Base-by-base conservation (phyloP, 37 sponge, comb jelly and placozoan species). In the Diacarnus erythraeanus region DNA sequence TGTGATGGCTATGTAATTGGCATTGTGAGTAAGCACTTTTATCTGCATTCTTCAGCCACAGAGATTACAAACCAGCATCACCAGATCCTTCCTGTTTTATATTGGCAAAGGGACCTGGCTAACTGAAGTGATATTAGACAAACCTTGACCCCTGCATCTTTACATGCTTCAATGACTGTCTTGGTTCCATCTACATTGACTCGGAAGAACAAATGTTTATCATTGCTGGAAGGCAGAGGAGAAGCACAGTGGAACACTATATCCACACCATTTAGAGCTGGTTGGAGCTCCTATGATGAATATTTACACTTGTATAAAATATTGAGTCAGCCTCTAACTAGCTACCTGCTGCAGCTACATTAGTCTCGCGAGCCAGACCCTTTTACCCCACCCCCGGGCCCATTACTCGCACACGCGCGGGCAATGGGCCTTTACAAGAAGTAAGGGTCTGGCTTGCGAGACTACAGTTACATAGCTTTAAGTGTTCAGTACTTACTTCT, bases 241-340 rank as follows among this genome's bases (percentile, higher is more conserved):
- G 96, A 89, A 30, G 93, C 93, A 70, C 79, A 77, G 59, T 92
- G 92, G 76, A 89, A 95, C 34, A 92, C 96, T 39, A 86, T 74
- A 73, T 59, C 83, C 4, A 78, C 79, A 39, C 82, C 96, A 31
- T 35, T 37, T 59, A 95, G 71, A 2, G 93, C 90, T 20, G 90
- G 83, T 41, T 78, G 36, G 0, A 95, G 74, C 44, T 89, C 84
- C 90, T 92, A 44, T 31, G 30, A 54, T 17, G 22, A 60, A 47
- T 15, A 47, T 12, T 22, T 17, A 12, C 10, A 47, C 12, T 9
- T 0, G 65, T 29, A 64, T 38, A 64, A 9, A n/a, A 30, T 38
- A 40, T 60, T 6, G 26, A 27, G 59, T n/a, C n/a, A n/a, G n/a
- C n/a, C n/a, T n/a, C n/a, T n/a, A n/a, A n/a, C n/a, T n/a, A n/a